Conservation (phyloP, 2,113 vertebrate species). For the Quiscalus mexicanus region DNA sequence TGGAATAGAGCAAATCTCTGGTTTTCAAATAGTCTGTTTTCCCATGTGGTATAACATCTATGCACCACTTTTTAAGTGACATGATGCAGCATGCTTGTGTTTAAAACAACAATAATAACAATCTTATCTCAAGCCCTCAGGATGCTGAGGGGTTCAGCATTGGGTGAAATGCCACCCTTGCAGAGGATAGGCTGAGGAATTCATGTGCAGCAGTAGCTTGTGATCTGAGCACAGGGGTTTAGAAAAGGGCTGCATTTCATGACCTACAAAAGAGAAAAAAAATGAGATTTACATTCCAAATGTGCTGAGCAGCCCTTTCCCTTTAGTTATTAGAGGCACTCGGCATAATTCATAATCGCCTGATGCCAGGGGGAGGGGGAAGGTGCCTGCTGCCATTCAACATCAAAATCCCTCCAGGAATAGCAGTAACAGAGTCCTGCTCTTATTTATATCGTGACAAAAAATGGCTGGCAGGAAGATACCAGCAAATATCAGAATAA, state of each 20-base stretch:
- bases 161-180: conserved; percentile 29
- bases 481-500: conserved; percentile 43
- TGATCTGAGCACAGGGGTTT: conserved; percentile 16
- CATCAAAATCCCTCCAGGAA: conserved; percentile 48
- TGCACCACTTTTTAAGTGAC: not conserved
- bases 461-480: conserved; percentile 46
- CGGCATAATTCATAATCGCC: conserved; percentile 56
- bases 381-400: not conserved
- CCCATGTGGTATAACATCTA: not conserved
- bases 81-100: not conserved
- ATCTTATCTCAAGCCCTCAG: conserved; percentile 21
- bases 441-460: conserved; percentile 39
- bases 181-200: conserved; percentile 1
- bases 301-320: conserved; percentile 63
- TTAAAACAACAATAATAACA: conserved; percentile 22
- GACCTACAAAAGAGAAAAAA: conserved; percentile 69
- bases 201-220: not conserved
- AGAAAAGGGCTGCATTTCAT: conserved; percentile 52
- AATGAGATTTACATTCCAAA: conserved; percentile 66
- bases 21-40: not conserved
- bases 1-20: not conserved
- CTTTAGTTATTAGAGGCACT: conserved; percentile 53
- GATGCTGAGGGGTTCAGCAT: not conserved
- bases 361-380: conserved; percentile 18
- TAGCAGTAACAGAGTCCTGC: not conserved